Conservation (phyloP, 2,113 vertebrate species). For the Canis aureus region DNA sequence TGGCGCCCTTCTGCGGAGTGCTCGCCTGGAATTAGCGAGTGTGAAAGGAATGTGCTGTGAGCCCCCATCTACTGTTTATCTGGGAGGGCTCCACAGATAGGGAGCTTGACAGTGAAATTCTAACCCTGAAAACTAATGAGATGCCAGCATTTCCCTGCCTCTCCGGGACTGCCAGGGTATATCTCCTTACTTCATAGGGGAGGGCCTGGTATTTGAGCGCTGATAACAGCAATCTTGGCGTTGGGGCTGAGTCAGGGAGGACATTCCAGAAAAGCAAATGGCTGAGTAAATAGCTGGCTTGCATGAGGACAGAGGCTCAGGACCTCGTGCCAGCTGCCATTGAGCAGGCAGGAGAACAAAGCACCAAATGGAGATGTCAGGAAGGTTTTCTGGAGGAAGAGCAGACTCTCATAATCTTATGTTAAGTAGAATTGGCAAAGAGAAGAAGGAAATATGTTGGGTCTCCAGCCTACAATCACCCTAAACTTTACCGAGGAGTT, state of each 20-base stretch:
- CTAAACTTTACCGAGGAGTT: not conserved
- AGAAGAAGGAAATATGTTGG: not conserved
- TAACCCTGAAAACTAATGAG: slow-evolving; percentile 88
- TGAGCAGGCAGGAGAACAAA: not conserved
- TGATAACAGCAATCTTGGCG: slow-evolving; percentile 90
- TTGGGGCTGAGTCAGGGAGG: slow-evolving; percentile 86
- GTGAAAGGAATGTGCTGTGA: slow-evolving; percentile 89
- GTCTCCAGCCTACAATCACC: slow-evolving; percentile 15
- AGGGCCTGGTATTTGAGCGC: slow-evolving; percentile 90
- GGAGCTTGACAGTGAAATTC: slow-evolving; percentile 89
- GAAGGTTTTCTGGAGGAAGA: slow-evolving; percentile 12
- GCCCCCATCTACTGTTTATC: slow-evolving; percentile 88
- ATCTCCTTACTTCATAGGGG: slow-evolving; percentile 89
- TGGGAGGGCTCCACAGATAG: slow-evolving; percentile 85
- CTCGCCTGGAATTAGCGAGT: slow-evolving; percentile 85
- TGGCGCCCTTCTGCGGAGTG: slow-evolving; percentile 79
- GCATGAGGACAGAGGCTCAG: not conserved
- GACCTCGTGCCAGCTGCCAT: not conserved
- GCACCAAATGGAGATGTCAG: not conserved
- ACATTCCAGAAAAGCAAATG: slow-evolving; percentile 89
- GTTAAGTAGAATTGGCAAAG: not conserved
- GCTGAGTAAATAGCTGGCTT: slow-evolving; percentile 62
- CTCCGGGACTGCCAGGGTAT: slow-evolving; percentile 82
- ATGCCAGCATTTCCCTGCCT: slow-evolving; percentile 85
- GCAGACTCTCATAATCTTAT: not conserved